These are phyloP conservation scores for Diachasmimorpha longicaudata DNA, from an alignment of 1,140 invertebrate species.

Conservation along the genomic window DNA sequence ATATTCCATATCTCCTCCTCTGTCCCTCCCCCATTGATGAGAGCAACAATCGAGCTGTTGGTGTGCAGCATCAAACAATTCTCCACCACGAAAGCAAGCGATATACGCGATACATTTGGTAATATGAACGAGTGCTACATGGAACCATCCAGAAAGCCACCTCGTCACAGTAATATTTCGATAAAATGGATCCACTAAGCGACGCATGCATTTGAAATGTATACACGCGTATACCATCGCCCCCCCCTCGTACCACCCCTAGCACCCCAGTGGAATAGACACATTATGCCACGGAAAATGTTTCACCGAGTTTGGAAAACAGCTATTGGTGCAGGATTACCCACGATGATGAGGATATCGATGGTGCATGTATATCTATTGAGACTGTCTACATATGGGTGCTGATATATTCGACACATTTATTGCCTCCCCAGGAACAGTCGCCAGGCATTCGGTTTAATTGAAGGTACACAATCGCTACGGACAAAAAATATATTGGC, in stretches of 20 bases:
- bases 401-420: slow-evolving; percentile 9
- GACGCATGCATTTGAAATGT: background rate
- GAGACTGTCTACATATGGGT: background rate
- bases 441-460: slow-evolving; percentile 1
- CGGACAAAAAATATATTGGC: background rate
- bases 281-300: slow-evolving; percentile 39
- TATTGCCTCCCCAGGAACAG: background rate
- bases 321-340: slow-evolving; percentile 38
- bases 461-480: slow-evolving; percentile 8
- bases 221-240: background rate
- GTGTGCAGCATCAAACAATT: background rate
- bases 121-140: background rate
- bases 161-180: background rate
- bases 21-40: background rate
- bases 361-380: slow-evolving; percentile 11
- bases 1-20: no score
- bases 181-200: background rate
- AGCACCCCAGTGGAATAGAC: slow-evolving; percentile 44
- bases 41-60: background rate
- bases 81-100: background rate
- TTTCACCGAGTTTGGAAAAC: slow-evolving; percentile 43
- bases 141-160: background rate
- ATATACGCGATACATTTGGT: background rate
- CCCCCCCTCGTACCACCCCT: no score
- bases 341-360: slow-evolving; percentile 23